Conservation (phyloP, 53 echinoderm and acorn worm species). For the Paelopatides confundens region DNA sequence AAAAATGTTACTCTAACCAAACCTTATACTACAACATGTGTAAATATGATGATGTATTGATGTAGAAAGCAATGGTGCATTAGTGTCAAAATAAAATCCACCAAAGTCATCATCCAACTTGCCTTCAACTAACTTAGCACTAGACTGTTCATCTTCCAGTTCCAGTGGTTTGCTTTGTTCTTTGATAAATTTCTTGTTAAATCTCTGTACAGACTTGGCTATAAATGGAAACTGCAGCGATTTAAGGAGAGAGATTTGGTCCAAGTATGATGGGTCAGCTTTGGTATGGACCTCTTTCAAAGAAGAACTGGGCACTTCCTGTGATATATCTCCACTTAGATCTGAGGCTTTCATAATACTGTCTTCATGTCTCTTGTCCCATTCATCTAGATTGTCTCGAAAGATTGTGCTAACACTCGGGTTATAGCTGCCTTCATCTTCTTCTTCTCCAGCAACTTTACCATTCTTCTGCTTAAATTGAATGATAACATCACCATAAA, state of each 20-base stretch:
- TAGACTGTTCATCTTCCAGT: neutral
- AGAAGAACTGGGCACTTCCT: constrained; percentile 11
- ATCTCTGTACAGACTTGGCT: constrained; percentile 13
- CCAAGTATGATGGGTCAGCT: neutral
- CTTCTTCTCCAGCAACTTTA: neutral
- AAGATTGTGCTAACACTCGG: neutral
- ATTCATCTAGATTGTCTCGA: constrained; percentile 10
- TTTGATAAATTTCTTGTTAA: constrained; percentile 32
- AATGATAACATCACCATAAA: constrained; percentile 53
- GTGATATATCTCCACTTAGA: neutral
- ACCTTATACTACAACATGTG: too few relatives aligned
- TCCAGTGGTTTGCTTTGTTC: neutral
- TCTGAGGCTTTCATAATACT: neutral
- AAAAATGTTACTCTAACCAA: too few relatives aligned
- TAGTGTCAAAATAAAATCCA: constrained; percentile 23
- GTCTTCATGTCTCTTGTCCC: neutral
- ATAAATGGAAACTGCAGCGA: constrained; percentile 1
- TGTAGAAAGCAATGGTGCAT: constrained; percentile 25
- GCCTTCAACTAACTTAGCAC: neutral
- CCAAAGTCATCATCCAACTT: neutral
- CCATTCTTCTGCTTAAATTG: constrained; percentile 16
- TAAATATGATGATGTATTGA: too few relatives aligned
- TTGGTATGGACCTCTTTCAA: neutral
- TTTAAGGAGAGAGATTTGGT: neutral
- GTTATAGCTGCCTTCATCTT: neutral